phyloP scores from a whole-genome alignment of 1,140 invertebrate genomes.

The Metaphire vulgaris region DNA sequence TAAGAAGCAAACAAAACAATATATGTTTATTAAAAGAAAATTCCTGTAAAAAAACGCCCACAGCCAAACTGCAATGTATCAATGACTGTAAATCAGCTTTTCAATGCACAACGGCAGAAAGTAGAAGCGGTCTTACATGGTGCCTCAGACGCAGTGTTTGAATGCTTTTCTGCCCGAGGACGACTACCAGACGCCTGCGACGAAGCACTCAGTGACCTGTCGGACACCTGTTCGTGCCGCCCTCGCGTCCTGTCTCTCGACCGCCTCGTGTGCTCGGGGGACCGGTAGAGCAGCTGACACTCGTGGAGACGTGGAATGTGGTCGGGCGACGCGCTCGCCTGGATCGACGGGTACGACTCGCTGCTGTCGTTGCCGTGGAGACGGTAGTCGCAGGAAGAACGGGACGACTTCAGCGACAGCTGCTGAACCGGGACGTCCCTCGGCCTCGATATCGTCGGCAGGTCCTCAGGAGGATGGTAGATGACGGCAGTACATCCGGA shows the following conservation, averaged over 20 bases:
- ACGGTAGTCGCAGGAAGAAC: neutral
- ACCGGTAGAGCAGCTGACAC: conserved; percentile 15
- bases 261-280: neutral
- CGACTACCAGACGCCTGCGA: neutral
- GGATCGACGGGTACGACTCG: neutral
- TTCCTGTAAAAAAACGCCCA: too few species aligned
- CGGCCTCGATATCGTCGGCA: neutral
- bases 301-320: conserved; percentile 21
- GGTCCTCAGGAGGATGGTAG: conserved; percentile 3
- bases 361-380: neutral
- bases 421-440: neutral
- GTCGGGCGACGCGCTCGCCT: conserved; percentile 4
- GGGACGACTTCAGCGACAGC: neutral
- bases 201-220: neutral
- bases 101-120: too few species aligned
- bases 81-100: too few species aligned
- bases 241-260: neutral
- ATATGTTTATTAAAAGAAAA: too few species aligned
- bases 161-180: neutral
- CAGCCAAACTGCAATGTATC: too few species aligned
- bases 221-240: neutral
- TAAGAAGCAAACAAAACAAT: too few species aligned
- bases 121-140: too few species aligned
- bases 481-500: too few species aligned
- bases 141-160: too few species aligned